A percentile compares a stretch with the other conserved stretches of the same genome.
These are phyloP conservation scores for Microcebus griseorufus DNA, from an alignment of 2,113 vertebrate genomes.

Conservation along the genomic window DNA sequence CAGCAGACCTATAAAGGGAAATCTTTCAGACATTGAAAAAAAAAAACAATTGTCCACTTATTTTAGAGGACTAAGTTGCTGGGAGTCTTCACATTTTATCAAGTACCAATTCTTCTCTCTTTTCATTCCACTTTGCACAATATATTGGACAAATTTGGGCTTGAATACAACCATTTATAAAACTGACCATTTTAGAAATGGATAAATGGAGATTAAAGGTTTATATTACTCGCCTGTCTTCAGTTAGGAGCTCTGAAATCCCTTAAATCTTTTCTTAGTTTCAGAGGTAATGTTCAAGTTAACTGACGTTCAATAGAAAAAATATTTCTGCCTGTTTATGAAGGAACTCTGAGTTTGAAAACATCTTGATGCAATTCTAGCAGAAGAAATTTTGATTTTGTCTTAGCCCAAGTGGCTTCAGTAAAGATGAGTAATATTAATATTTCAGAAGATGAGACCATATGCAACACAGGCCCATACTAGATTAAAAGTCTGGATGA, in stretches of 20 bases:
- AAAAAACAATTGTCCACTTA: constrained; percentile 8
- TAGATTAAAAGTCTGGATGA: neutral
- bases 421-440: neutral
- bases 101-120: constrained; percentile 43
- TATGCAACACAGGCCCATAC: neutral
- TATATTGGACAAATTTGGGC: constrained; percentile 39
- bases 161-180: constrained; percentile 61
- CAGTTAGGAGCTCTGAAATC: neutral
- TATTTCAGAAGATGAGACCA: constrained; percentile 30
- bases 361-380: neutral
- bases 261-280: constrained; percentile 46
- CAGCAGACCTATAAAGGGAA: constrained; percentile 54
- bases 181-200: constrained; percentile 53
- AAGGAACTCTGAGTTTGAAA: constrained; percentile 10
- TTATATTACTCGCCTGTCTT: constrained; percentile 4
- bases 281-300: constrained; percentile 48
- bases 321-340: neutral
- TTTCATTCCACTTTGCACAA: constrained; percentile 36
- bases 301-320: constrained; percentile 24
- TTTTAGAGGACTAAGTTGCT: constrained; percentile 30
- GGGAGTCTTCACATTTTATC: constrained; percentile 28
- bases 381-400: neutral
- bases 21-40: constrained; percentile 27
- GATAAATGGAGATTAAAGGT: constrained; percentile 35
- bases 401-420: neutral